phyloP scores from a whole-genome alignment of 53 echinoderm and acorn worm species.

The Patiria pectinifera region DNA sequence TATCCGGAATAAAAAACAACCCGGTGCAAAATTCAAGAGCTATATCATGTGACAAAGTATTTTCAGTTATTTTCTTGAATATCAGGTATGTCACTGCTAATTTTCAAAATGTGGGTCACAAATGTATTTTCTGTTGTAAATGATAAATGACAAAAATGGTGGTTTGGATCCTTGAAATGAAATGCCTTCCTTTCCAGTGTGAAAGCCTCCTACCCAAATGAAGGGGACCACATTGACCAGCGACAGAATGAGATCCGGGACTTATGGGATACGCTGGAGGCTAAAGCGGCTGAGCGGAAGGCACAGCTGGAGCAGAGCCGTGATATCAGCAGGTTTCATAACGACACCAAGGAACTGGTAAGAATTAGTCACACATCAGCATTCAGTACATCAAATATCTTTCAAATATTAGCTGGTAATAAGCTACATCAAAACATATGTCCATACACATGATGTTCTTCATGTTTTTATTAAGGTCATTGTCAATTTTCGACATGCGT shows the following conservation, averaged over 20 bases:
- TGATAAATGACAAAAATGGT: not conserved
- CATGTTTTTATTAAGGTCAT: no score
- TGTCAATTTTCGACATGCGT: no score
- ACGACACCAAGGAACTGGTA: conserved; percentile 84
- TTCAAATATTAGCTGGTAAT: not conserved
- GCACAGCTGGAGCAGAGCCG: conserved; percentile 84
- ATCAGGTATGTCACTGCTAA: no score
- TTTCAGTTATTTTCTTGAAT: no score
- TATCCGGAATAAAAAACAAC: no score
- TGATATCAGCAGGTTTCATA: conserved; percentile 83
- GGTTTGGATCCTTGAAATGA: not conserved
- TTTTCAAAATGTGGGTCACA: no score
- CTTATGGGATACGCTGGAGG: conserved; percentile 83
- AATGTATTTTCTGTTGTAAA: not conserved
- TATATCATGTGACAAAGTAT: no score
- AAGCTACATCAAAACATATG: no score
- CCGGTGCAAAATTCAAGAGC: no score
- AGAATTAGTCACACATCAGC: not conserved
- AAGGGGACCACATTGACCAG: conserved; percentile 81
- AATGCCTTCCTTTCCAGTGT: conserved; percentile 68
- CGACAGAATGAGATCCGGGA: conserved; percentile 81
- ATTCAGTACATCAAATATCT: no score
- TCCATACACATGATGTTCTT: no score
- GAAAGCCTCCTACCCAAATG: conserved; percentile 93
- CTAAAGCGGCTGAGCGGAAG: conserved; percentile 81